Base-by-base conservation (phyloP, 2,113 vertebrate species). In the Microtus richardsoni region DNA sequence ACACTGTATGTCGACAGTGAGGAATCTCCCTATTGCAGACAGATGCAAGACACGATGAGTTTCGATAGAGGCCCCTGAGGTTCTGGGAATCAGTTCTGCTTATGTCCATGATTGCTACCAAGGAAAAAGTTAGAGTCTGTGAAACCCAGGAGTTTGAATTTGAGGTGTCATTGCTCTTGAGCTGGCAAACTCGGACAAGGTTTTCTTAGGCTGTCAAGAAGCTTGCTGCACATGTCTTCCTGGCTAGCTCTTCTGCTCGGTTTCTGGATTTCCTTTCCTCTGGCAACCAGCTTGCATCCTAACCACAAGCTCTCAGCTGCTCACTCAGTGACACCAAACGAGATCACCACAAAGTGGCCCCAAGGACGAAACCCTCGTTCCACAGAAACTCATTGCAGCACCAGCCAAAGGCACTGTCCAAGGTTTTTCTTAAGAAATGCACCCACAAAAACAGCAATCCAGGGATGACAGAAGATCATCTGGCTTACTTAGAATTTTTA, bases 381-480 rank as follows among this genome's bases (percentile, higher is more conserved):
- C 60, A 41, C 28, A 54, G 93, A 94, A 92, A 84, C 47, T 66
- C 41, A 62, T 19, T 75, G 70, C 62, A 4, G 17, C n/a, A 78
- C n/a, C 28, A 91, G 41, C 54, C 68, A 95, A 89, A 52, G n/a
- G 75, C 7, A 79, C 74, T 91, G 17, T 52, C 24, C 12, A 79
- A 66, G 82, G 70, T 71, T 96, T 96, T 86, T 94, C 82, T 95
- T 52, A 54, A 88, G 77, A 95, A 93, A 94, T 54, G 64, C 49
- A 68, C 64, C 39, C 84, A 90, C 89, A 84, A 93, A 95, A 94
- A 93, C 79, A 86, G 85, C 82, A 91, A 47, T 39, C 33, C 79
- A 82, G 52, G 2, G n/a, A 92, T 92, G 62, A 79, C 83, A 85
- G 95, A 89, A 86, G 95, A 64, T 41, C 91, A 93, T 91, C 68